Evolutionary conservation across 2,888 invertebrate species (phyloP).

Genomic region (Lithosia quadra): DNA sequence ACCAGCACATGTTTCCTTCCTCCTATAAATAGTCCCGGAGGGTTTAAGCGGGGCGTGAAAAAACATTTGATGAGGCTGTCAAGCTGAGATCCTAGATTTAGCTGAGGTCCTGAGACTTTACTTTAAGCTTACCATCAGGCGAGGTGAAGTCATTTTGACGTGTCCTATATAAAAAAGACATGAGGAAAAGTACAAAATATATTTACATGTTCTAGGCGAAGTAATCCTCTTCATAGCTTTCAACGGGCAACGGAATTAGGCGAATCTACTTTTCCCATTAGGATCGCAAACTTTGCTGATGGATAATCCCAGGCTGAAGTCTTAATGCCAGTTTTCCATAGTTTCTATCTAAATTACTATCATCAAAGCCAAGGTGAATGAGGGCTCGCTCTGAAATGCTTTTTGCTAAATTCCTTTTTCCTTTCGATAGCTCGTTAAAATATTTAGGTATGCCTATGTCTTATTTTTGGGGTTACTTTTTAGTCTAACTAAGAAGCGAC

Average conservation of each 20-base stretch:
- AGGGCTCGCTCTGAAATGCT: not conserved
- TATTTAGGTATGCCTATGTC: no score
- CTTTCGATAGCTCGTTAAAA: not conserved
- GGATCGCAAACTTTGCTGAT: not conserved
- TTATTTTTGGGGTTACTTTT: no score
- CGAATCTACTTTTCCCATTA: not conserved
- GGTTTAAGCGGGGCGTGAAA: no score
- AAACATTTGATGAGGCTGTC: no score
- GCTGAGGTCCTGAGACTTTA: no score
- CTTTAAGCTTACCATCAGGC: no score
- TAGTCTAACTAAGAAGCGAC: no score
- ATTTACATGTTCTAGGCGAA: not conserved
- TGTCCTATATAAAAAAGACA: no score
- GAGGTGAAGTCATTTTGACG: no score
- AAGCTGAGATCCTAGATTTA: no score
- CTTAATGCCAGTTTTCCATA: conserved; percentile 2
- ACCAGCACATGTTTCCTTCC: no score
- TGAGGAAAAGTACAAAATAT: not conserved
- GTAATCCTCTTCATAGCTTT: not conserved
- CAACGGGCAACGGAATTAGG: not conserved
- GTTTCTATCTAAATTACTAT: conserved; percentile 1
- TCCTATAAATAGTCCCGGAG: no score
- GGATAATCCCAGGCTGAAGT: conserved; percentile 5
- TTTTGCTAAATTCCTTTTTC: not conserved
- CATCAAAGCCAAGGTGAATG: not conserved